Conservation (phyloP, 2,797 vertebrate genomes). For the Lagodon rhomboides region DNA sequence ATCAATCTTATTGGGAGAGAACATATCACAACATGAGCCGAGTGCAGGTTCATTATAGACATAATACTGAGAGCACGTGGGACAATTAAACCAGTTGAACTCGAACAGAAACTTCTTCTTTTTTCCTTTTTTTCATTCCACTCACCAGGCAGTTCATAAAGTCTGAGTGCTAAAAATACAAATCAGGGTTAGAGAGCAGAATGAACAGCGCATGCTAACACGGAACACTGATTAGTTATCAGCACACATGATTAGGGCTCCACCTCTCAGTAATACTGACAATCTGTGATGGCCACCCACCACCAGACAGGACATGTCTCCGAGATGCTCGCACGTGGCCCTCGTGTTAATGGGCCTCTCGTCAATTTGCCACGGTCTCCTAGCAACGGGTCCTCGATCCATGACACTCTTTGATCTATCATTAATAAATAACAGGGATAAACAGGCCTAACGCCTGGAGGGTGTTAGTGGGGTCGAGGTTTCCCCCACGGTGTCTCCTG, state of each 20-base stretch:
- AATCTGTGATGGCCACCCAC: slow-evolving; percentile 24
- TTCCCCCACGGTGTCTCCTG: slow-evolving; percentile 62
- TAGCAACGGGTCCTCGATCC: slow-evolving; percentile 74
- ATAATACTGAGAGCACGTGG: neutral
- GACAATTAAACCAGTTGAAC: slow-evolving; percentile 6
- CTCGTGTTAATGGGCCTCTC: slow-evolving; percentile 54
- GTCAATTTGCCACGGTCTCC: slow-evolving; percentile 69
- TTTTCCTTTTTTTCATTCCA: slow-evolving; percentile 18
- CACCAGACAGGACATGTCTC: slow-evolving; percentile 19
- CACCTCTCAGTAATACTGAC: slow-evolving; percentile 37
- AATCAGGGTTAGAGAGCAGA: slow-evolving; percentile 40
- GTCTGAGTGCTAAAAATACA: slow-evolving; percentile 64
- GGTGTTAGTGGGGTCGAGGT: slow-evolving; percentile 56
- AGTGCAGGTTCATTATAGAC: neutral
- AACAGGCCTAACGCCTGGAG: slow-evolving; percentile 72
- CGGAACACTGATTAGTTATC: slow-evolving; percentile 41
- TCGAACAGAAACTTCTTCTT: neutral
- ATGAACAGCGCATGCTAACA: slow-evolving; percentile 12
- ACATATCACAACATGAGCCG: neutral
- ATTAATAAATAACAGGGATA: slow-evolving; percentile 80
- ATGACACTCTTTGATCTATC: slow-evolving; percentile 71
- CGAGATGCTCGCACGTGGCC: slow-evolving; percentile 23
- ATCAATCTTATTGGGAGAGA: slow-evolving; percentile 72
- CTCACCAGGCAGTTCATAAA: slow-evolving; percentile 76
- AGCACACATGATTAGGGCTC: slow-evolving; percentile 38